Conservation (phyloP, 2,113 vertebrate species). For the Eclectus roratus region DNA sequence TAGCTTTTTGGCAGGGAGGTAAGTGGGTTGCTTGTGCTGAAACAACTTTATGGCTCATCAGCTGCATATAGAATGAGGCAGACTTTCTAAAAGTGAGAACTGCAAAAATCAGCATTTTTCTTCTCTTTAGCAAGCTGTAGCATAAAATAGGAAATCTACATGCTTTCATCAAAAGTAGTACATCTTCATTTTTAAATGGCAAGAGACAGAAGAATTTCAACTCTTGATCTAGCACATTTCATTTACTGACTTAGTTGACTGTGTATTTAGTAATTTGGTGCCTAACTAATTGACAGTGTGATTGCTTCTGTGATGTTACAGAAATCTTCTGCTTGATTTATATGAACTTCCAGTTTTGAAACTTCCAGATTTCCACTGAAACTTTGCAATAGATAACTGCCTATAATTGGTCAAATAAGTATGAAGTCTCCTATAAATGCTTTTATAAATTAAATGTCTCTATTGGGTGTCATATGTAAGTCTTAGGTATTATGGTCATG, state of each 20-base stretch:
- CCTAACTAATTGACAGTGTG: background rate
- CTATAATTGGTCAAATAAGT: background rate
- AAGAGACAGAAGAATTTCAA: background rate
- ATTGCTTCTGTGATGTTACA: background rate
- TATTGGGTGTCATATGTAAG: background rate
- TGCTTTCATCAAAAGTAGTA: background rate
- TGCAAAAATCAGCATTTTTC: background rate
- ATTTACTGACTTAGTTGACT: background rate
- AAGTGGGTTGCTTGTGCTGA: background rate
- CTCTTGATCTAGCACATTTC: background rate
- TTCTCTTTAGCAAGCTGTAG: background rate
- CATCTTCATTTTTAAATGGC: background rate
- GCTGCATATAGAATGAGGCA: background rate
- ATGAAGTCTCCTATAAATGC: background rate
- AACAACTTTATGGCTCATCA: background rate
- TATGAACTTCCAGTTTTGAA: background rate
- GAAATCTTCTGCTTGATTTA: background rate
- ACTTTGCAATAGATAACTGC: background rate
- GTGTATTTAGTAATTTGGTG: background rate
- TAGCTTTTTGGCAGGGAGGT: background rate
- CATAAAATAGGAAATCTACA: background rate
- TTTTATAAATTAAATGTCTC: background rate
- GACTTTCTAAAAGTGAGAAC: background rate
- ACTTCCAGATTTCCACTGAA: background rate
- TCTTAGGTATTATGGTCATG: background rate